Conservation (phyloP, 2,113 vertebrate genomes). For the Pontoporia blainvillei region DNA sequence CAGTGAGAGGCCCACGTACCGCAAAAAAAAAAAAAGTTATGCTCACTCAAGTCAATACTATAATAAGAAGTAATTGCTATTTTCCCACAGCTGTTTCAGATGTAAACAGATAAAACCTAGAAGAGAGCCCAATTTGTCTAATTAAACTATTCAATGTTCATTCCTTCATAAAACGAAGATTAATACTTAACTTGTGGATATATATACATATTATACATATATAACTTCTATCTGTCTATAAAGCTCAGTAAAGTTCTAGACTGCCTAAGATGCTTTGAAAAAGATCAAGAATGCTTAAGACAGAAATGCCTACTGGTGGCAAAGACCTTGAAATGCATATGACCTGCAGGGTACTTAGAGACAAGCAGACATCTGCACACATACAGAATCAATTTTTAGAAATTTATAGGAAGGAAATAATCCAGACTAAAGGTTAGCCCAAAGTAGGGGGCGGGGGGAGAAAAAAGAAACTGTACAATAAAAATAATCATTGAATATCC, state of each 20-base stretch:
- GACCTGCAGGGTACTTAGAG: background rate
- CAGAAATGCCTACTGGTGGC: background rate
- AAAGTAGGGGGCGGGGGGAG: background rate
- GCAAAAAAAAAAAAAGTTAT: background rate
- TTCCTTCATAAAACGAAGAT: slow-evolving; percentile 39
- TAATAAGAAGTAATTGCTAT: slow-evolving; percentile 22
- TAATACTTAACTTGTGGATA: background rate
- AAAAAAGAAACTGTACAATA: background rate
- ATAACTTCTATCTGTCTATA: background rate
- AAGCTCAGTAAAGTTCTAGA: background rate
- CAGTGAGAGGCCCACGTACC: too few relatives aligned
- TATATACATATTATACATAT: background rate
- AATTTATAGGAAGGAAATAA: background rate
- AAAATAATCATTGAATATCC: background rate
- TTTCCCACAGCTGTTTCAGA: slow-evolving; percentile 26
- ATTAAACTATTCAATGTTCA: slow-evolving; percentile 2
- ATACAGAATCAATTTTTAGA: background rate
- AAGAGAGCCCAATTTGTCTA: slow-evolving; percentile 4
- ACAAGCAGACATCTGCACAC: background rate
- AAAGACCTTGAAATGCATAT: background rate
- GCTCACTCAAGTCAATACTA: slow-evolving; percentile 29
- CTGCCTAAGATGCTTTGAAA: background rate
- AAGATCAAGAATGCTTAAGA: background rate
- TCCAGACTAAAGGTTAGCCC: background rate
- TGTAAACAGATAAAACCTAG: slow-evolving; percentile 32